Conservation (phyloP, 2,113 vertebrate species). For the Thomomys bottae region DNA sequence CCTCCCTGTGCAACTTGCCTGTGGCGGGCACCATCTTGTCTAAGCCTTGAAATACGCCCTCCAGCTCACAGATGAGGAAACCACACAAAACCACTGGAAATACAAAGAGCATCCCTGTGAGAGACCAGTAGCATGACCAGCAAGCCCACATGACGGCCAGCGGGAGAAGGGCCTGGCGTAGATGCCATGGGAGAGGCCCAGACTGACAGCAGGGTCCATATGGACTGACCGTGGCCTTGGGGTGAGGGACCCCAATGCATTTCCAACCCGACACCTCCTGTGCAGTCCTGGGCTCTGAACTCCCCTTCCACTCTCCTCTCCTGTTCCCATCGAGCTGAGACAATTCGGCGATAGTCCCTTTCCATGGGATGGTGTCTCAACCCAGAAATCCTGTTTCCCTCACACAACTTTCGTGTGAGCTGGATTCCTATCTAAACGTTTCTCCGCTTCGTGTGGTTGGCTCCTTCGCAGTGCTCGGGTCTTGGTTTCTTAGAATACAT, state of each 20-base stretch:
- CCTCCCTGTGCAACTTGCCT: background rate
- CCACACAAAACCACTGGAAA: background rate
- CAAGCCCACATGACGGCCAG: too few relatives aligned
- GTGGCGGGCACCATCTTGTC: background rate
- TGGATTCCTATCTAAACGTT: background rate
- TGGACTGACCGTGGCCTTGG: background rate
- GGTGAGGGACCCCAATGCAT: background rate
- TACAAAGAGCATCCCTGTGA: background rate
- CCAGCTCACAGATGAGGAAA: background rate
- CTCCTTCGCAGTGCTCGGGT: background rate
- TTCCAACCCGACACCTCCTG: background rate
- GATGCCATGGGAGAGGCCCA: background rate
- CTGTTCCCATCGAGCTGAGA: too few relatives aligned
- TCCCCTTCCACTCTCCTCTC: background rate
- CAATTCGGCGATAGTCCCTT: background rate
- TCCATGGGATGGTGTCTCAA: background rate
- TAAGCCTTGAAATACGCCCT: background rate
- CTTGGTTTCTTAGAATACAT: background rate
- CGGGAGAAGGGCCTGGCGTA: accelerated
- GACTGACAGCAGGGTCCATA: background rate
- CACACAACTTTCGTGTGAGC: background rate
- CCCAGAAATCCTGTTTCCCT: background rate
- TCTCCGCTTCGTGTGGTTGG: background rate
- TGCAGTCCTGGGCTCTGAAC: background rate
- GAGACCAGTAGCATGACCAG: accelerated